Percentiles rank a stretch among this genome's conserved stretches.
Evolutionary conservation across 2,888 invertebrate genomes (phyloP).

Genomic region (Drosophila hawaiiensis): DNA sequence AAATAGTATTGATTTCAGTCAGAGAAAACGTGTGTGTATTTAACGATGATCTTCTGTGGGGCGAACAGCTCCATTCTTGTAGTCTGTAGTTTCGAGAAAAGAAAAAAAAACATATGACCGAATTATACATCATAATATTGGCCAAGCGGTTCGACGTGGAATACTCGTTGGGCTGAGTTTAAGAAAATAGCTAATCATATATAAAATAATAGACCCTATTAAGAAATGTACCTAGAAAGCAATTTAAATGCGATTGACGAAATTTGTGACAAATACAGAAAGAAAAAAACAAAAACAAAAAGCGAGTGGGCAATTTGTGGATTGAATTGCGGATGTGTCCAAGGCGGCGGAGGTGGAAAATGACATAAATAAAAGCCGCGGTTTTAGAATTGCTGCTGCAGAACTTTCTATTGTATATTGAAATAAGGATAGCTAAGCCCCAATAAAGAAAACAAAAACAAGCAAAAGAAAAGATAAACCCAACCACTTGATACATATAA

Average conservation of each 20-base stretch:
- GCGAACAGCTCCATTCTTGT: constrained; percentile 57
- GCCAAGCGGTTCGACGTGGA: constrained; percentile 30
- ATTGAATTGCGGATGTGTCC: constrained; percentile 6
- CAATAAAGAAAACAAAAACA: neutral
- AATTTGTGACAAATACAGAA: constrained; percentile 78
- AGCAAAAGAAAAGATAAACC: neutral
- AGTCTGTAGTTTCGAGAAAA: constrained; percentile 59
- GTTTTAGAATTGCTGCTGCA: constrained; percentile 17
- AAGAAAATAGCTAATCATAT: constrained; percentile 23
- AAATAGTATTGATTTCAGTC: constrained; percentile 66
- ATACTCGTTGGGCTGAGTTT: constrained; percentile 14
- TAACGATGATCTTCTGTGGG: constrained; percentile 47
- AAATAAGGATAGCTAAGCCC: constrained; percentile 19
- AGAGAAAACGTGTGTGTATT: constrained; percentile 26
- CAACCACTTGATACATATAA: constrained; percentile 50
- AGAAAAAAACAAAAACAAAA: neutral
- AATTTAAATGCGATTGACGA: constrained; percentile 79
- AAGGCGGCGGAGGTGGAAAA: neutral
- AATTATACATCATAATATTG: constrained; percentile 31
- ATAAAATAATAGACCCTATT: constrained; percentile 49
- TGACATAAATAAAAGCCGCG: neutral
- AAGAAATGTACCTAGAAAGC: constrained; percentile 79
- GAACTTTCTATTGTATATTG: constrained; percentile 49
- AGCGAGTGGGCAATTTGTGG: constrained; percentile 19
- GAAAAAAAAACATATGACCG: constrained; percentile 12